Evolutionary conservation across 2,113 vertebrate species (phyloP).

Genomic region (Hystrix cristata): DNA sequence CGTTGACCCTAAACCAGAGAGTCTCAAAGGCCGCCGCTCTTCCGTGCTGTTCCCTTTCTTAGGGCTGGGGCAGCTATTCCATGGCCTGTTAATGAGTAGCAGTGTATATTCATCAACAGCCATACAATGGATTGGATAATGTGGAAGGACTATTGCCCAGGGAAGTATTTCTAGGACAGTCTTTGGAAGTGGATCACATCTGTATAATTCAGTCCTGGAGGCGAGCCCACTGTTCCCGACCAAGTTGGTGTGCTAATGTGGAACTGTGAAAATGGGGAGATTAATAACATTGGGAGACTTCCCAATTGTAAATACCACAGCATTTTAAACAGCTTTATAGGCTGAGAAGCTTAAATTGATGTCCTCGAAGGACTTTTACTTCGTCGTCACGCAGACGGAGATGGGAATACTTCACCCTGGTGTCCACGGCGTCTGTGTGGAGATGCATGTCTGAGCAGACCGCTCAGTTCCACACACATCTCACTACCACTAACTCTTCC

Average conservation of each 20-base stretch:
- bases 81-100: not conserved
- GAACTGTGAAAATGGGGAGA: not conserved
- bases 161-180: not conserved
- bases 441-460: not conserved
- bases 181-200: not conserved
- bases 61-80: not conserved
- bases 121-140: not conserved
- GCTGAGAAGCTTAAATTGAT: not conserved
- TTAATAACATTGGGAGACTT: not conserved
- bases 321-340: not conserved
- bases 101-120: not conserved
- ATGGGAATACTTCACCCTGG: not conserved
- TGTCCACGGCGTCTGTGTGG: accelerated
- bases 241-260: not conserved
- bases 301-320: not conserved
- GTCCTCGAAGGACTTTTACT: not conserved
- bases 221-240: not conserved
- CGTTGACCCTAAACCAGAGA: not conserved
- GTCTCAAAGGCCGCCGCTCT: not conserved
- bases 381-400: accelerated
- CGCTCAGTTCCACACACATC: accelerated
- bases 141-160: not conserved
- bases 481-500: not conserved
- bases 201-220: not conserved
- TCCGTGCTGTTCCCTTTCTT: accelerated